Evolutionary conservation across 2,797 vertebrate genomes (phyloP), one percentile per base, ranked within the genome.

Genomic region (Phalanger gymnotis): DNA sequence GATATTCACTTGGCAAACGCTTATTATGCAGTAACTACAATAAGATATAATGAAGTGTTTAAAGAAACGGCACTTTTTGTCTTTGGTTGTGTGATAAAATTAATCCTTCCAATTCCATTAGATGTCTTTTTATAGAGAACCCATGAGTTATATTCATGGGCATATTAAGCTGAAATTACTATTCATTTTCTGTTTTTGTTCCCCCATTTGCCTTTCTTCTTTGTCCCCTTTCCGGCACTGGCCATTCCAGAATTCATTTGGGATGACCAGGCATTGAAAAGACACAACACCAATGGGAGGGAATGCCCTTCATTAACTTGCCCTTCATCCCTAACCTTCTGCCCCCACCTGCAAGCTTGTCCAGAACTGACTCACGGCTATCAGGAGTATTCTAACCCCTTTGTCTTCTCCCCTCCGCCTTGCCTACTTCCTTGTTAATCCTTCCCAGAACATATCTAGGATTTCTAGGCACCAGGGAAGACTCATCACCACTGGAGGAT

Each of bases 281-380:
- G 40, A 12, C 25, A 25, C 22, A 47, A 4, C 9, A 51, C 40
- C 40, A 87, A 87, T 87, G 10, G 22, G 12, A 81, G 34, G 40
- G 2, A 47, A 22, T 27, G 7, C 9, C 7, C 22, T 61, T 81
- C 22, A 34, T 34, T 2, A 73, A 16, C 16, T n/a, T n/a, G 34
- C 61, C 16, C 34, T 73, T 73, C 1, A 19, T 19, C 19, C 6
- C 3, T 25, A 40, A 22, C 7, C 16, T 10, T 47, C 73, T 81
- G n/a, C 6, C n/a, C 0, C 0, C 5, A 25, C n/a, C 7, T 25
- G 40, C n/a, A 40, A 22, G 2, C 3, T 27, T 47, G 1, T 51
- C 3, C 3, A 27, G 73, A 27, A 87, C 19, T 81, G 40, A 81
- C 11, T 81, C n/a, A 40, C 22, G 22, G 51, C 40, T 25, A 25